Percentiles rank a stretch among this genome's conserved stretches.
These are phyloP conservation scores for Glaucidium brasilianum DNA, from an alignment of 2,113 vertebrate species.

Conservation along the genomic window DNA sequence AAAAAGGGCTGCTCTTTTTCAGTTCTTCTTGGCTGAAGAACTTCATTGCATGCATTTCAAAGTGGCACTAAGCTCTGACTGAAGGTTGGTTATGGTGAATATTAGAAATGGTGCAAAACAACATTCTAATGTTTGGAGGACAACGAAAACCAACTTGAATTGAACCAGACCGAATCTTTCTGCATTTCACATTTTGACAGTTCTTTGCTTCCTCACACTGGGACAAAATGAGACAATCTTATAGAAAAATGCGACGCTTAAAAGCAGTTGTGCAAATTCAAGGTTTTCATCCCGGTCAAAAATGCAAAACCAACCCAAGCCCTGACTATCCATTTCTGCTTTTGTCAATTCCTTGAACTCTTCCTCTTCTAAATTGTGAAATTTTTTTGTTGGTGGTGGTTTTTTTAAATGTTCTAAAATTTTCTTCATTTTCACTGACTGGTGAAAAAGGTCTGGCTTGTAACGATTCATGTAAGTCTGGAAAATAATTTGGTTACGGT, in stretches of 20 bases:
- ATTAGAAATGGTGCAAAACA: background rate
- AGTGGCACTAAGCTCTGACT: background rate
- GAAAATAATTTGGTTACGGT: slow-evolving; percentile 69
- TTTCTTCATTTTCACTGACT: background rate
- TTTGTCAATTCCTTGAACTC: background rate
- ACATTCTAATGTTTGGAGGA: background rate
- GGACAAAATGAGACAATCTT: background rate
- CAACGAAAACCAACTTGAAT: background rate
- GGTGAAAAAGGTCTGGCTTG: background rate
- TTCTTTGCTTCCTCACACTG: background rate
- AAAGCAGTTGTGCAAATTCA: background rate
- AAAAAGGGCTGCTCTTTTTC: background rate
- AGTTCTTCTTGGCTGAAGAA: background rate
- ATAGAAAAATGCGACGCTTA: background rate
- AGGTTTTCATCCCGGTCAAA: background rate
- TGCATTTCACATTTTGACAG: background rate
- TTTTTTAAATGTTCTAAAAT: background rate
- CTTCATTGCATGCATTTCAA: background rate
- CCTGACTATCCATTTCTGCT: background rate
- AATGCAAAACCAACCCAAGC: background rate
- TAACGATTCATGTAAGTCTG: background rate
- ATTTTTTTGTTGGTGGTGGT: background rate
- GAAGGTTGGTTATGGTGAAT: background rate
- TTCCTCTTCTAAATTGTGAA: background rate
- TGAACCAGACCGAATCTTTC: background rate